Evolutionary conservation across 2,797 vertebrate genomes (phyloP).

Genomic region (Heliangelus exortis): DNA sequence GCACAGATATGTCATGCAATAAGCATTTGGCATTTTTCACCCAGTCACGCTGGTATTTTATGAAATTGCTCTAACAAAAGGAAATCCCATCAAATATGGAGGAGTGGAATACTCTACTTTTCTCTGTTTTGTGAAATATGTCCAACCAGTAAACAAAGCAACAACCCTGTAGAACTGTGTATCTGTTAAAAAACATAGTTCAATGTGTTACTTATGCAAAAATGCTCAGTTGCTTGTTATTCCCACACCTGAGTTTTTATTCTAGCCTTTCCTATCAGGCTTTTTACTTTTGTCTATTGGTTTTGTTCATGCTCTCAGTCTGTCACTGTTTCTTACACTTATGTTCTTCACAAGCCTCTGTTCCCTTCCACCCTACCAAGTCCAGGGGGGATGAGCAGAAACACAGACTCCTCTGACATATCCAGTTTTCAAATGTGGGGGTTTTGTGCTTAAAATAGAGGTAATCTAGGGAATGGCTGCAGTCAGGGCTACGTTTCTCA

Average conservation of each 20-base stretch:
- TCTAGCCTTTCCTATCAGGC: not conserved
- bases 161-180: not conserved
- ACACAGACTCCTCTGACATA: not conserved
- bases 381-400: not conserved
- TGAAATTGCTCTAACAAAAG: not conserved
- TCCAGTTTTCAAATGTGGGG: accelerated
- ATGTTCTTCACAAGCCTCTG: not conserved
- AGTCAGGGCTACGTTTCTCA: not conserved
- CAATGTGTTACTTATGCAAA: not conserved
- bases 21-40: not conserved
- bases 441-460: not conserved
- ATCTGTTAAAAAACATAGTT: not conserved
- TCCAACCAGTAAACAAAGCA: not conserved
- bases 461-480: not conserved
- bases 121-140: not conserved
- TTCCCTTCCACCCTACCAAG: not conserved
- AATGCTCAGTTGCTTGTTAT: not conserved
- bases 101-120: not conserved
- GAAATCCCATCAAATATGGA: not conserved
- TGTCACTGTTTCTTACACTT: not conserved
- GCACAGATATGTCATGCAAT: not conserved
- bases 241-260: accelerated
- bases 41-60: not conserved
- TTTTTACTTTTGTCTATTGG: not conserved
- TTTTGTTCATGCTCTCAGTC: not conserved